Base-by-base conservation (phyloP, 2,113 vertebrate genomes). In the Aythya baeri region DNA sequence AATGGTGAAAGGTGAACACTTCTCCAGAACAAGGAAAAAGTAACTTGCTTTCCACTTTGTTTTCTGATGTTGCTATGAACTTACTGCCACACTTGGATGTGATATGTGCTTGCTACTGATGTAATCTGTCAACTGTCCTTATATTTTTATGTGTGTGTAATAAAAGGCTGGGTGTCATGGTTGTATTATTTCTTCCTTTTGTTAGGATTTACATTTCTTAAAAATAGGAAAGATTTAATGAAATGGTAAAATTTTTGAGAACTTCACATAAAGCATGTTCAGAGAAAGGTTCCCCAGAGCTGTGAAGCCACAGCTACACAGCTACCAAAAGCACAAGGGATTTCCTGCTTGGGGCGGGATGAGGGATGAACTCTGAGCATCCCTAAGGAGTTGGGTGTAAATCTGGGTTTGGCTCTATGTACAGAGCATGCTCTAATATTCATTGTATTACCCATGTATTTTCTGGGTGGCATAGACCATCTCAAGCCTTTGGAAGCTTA, bases 41-140 rank as follows among this genome's bases (percentile, higher is more conserved):
- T 32, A 5, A 7, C 25, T 43, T 52, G 61, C 8, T 32, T 1
- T 70, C 43, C 18, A 54, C 32, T 34, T 36, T 54, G 49, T 29
- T 74, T 79, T 72, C 36, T 36, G 52, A 2, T 29, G 67, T 66
- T 83, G 63, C 49, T 87, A 17, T 52, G 88, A 34, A 36, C 50
- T 87, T 91, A 65, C 67, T 90, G 86, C 93, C 91, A 90, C 66
- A 86, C 92, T 81, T 75, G 79, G 63, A 89, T 52, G 18, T 20
- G 25, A 66, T 27, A 22, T 55, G 8, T 61, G 50, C 62, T 94
- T 85, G 87, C 43, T 49, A 2, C 14, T 70, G 26, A 57, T 77
- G 34, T 34, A 20, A 52, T 62, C 32, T 82, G 44, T 74, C 77
- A 46, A 11, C 50, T 81, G 11, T 72, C 58, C 16, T 34, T 61